Base-by-base conservation (phyloP, 2,888 invertebrate genomes). In the Meghimatium bilineatum region DNA sequence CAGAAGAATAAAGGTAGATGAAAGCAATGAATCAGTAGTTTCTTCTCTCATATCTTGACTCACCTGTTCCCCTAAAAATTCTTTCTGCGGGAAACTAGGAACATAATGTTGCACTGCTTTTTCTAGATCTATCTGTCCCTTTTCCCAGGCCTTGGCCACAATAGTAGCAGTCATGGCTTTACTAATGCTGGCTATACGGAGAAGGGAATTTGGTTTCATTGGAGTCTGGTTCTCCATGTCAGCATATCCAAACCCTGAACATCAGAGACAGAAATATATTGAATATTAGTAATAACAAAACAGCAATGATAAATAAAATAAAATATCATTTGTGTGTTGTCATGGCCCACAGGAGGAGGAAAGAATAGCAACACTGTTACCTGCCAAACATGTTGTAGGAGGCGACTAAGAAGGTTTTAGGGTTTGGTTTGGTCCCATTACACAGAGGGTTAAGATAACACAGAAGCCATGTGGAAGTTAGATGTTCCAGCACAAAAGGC, bases 181-280 rank as follows among this genome's bases (percentile, higher is more conserved):
- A 89, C 95, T 95, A 86, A 95, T 95, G 88, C 95, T 95, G 66
- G 95, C 95, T 82, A 95, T 95, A 60, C 95, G 91, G 94, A 95
- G 94, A 0, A 95, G 94, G 29, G 94, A 94, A 20, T 94, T 90
- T 23, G 93, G 89, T 17, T 90, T 89, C 89, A 94, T 94, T 3
- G 90, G 91, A 12, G 94, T 90, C 69, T 93, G 86, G 86, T 95
- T 95, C 90, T 95, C 95, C 2, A 95, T 89, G 89, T 95, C 95
- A 49, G 95, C 91, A 89, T 93, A 94, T 0, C 95, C 95, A 85
- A 95, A 92, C 14, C 94, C 94, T 91, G 78, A 29, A 69, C 29
- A 29, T 74, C 56, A 56, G n/a, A n/a, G n/a, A n/a, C 23, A 20
- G 17, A 56, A 20, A 10, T 2, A 56, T 20, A 17, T 10, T 56